phyloP scores from a whole-genome alignment of 53 echinoderm and acorn worm genomes.

The Echinometra lucunter region DNA sequence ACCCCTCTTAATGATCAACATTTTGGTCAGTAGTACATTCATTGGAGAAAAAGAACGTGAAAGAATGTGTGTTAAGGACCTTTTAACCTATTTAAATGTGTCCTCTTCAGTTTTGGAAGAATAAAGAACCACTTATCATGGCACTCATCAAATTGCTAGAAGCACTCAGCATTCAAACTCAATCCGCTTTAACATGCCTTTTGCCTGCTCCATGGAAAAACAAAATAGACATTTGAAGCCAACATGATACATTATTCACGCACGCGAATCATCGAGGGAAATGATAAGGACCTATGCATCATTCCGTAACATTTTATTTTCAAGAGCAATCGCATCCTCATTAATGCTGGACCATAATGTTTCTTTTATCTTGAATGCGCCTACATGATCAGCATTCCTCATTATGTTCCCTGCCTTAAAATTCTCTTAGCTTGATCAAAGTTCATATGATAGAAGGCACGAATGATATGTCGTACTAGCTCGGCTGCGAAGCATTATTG shows the following conservation, averaged over 20 bases:
- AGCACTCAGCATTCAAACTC: background rate
- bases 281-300: background rate
- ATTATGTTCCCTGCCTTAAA: background rate
- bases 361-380: background rate
- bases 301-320: background rate
- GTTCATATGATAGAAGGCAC: too few species aligned
- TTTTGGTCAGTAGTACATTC: background rate
- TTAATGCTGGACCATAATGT: background rate
- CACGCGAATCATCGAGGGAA: background rate
- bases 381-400: background rate
- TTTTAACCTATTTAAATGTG: background rate
- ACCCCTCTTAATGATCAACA: background rate
- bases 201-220: background rate
- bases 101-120: background rate
- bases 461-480: too few species aligned
- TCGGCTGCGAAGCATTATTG: too few species aligned
- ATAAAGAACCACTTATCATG: slow-evolving; percentile 15
- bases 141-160: background rate
- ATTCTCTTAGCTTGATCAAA: background rate
- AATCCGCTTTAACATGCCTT: background rate
- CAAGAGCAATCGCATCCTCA: background rate
- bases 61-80: slow-evolving; percentile 10
- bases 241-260: slow-evolving; percentile 12
- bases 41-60: background rate
- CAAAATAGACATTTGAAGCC: background rate